phyloP scores from a whole-genome alignment of 2,797 vertebrate species.

The Myotis vivesi region DNA sequence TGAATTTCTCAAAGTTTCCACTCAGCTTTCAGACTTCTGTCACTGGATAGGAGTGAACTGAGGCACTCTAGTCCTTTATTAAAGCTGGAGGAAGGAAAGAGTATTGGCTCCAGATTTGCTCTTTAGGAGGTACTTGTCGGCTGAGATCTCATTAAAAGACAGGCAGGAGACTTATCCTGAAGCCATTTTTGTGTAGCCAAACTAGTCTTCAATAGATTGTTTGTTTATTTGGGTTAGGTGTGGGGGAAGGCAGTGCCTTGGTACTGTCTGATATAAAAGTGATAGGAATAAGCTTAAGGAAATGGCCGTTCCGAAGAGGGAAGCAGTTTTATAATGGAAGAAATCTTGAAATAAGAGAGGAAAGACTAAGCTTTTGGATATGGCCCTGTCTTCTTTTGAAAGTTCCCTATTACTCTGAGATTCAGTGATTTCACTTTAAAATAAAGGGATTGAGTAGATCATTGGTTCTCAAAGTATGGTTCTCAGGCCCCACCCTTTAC shows the following conservation, averaged over 20 bases:
- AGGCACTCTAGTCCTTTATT: background rate
- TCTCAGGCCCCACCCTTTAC: background rate
- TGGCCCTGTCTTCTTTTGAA: background rate
- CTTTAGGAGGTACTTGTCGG: background rate
- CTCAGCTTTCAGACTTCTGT: constrained; percentile 56
- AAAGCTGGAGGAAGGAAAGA: constrained; percentile 1
- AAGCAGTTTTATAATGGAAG: background rate
- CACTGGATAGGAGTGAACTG: constrained; percentile 4
- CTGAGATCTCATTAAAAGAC: background rate
- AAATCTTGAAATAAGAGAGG: background rate
- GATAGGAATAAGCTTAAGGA: background rate
- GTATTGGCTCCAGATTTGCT: background rate
- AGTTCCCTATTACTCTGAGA: background rate
- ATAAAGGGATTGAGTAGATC: background rate
- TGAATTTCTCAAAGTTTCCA: constrained; percentile 68
- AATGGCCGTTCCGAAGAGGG: background rate
- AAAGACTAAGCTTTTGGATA: background rate
- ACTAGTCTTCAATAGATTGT: background rate
- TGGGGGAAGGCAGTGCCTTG: background rate
- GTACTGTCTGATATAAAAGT: background rate
- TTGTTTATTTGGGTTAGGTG: background rate
- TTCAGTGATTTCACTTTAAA: background rate
- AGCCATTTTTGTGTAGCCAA: background rate
- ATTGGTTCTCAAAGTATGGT: background rate
- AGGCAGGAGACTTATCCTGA: background rate